Evolutionary conservation across 2,797 vertebrate species (phyloP), one percentile per base, ranked within the genome.

Genomic region (Sebastes iracundus): DNA sequence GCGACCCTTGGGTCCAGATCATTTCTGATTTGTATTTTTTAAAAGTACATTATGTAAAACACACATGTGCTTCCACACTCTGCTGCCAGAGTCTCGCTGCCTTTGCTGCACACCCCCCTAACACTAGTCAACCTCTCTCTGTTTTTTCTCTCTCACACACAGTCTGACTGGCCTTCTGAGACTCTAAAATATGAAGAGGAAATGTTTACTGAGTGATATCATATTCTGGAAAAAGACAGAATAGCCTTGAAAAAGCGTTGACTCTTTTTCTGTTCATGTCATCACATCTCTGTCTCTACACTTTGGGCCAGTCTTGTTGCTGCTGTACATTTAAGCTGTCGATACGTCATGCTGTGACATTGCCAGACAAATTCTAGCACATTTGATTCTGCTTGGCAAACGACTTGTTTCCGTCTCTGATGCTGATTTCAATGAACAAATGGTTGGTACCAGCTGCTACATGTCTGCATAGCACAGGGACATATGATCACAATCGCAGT

Each of bases 171-270:
- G 68, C 52, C 82, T 72, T 46, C 52, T 46, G 75, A 79, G 62
- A 83, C 65, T 85, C 75, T 75, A 62, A 84, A 87, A 90, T 87
- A 85, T 81, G 76, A 74, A 75, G 60, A 79, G 86, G 88, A 89
- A 88, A 90, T 92, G 62, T 75, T 90, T 87, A 25, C 63, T 68
- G 66, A 72, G 77, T 90, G 87, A 92, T 85, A 82, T 92, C 87
- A 90, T 87, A 61, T 88, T 77, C 58, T 79, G 72, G 68, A 77
- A 71, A 67, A 68, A n/a, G 38, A 20, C 35, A 35, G n/a, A 75
- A 78, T 64, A 80, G 25, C 66, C 65, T 75, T 72, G 27, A 75
- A 77, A 82, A 78, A 80, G 12, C 28, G 56, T 22, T 42, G 42
- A 20, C 42, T 46, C 16, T 46, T 18, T 18, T 18, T 61, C 22